A percentile compares a stretch with the other conserved stretches of the same genome.
Evolutionary conservation across 2,888 invertebrate species (phyloP).

Genomic region (Nomada hirtipes): DNA sequence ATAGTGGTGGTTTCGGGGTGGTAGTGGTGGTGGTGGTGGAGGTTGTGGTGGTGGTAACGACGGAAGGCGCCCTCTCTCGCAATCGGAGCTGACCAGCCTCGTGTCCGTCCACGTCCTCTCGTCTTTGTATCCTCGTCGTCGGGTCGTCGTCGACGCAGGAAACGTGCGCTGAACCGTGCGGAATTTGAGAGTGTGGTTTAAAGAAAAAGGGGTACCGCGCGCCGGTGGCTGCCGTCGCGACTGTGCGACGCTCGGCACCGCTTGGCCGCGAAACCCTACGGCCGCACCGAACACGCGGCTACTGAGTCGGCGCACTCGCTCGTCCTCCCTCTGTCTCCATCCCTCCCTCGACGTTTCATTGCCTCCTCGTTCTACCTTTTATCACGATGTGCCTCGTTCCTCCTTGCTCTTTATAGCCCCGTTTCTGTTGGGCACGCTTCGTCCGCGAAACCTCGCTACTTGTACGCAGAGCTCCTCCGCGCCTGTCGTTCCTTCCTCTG

Average conservation of each 20-base stretch:
- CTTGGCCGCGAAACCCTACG: slow-evolving; percentile 81
- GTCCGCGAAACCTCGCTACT: slow-evolving; percentile 44
- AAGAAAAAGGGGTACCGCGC: slow-evolving; percentile 80
- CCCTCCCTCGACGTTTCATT: slow-evolving; percentile 48
- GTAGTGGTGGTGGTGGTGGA: slow-evolving; percentile 23
- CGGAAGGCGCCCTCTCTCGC: slow-evolving; percentile 64
- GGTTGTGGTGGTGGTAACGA: slow-evolving; percentile 40
- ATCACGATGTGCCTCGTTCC: slow-evolving; percentile 18
- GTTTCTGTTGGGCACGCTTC: slow-evolving; percentile 45
- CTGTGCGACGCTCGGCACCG: slow-evolving; percentile 83
- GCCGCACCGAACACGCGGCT: slow-evolving; percentile 82
- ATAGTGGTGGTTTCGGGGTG: slow-evolving; percentile 33
- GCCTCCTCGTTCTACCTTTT: slow-evolving; percentile 30
- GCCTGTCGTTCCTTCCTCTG: slow-evolving; percentile 40
- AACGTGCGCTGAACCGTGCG: slow-evolving; percentile 72
- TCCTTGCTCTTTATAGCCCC: slow-evolving; percentile 33
- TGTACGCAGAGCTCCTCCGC: slow-evolving; percentile 31
- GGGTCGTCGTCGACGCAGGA: slow-evolving; percentile 63
- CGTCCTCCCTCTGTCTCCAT: slow-evolving; percentile 56
- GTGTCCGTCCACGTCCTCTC: slow-evolving; percentile 38
- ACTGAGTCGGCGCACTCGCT: slow-evolving; percentile 83
- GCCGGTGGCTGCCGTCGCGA: slow-evolving; percentile 85
- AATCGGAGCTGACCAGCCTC: slow-evolving; percentile 28
- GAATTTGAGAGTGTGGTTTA: slow-evolving; percentile 69
- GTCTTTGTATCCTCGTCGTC: slow-evolving; percentile 54